A percentile compares a stretch with the other conserved stretches of the same genome.
Conservation (phyloP, 2,113 vertebrate genomes). For the Terrapene triunguis region DNA sequence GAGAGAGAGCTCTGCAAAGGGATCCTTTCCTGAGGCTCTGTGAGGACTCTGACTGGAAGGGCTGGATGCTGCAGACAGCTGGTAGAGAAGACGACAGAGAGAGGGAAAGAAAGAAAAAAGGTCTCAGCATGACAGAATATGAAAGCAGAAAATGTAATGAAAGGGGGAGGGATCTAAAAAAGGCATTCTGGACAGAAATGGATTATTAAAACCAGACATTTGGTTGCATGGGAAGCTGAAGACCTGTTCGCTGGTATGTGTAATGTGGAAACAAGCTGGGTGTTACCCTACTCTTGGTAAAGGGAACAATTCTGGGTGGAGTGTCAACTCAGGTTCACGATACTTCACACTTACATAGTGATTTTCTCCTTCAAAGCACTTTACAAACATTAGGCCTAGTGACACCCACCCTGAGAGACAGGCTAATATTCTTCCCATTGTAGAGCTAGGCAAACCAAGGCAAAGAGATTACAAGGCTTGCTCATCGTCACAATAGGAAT, state of each 20-base stretch:
- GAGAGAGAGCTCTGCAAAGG: slow-evolving; percentile 99
- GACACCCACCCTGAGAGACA: neutral
- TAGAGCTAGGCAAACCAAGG: neutral
- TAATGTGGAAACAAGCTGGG: slow-evolving; percentile 72
- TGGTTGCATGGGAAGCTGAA: slow-evolving; percentile 67
- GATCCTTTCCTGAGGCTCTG: slow-evolving; percentile 98
- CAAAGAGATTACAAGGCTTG: neutral
- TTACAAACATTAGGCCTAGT: neutral
- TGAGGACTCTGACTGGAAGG: slow-evolving; percentile 99
- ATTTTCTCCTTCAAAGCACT: neutral
- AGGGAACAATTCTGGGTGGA: neutral
- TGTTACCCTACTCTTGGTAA: neutral
- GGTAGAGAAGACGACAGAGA: slow-evolving; percentile 88
- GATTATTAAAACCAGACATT: slow-evolving; percentile 65
- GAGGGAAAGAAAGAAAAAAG: slow-evolving; percentile 88
- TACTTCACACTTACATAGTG: neutral
- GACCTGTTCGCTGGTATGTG: slow-evolving; percentile 52
- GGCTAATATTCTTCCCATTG: neutral
- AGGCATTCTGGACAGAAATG: slow-evolving; percentile 73
- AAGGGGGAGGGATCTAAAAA: slow-evolving; percentile 69
- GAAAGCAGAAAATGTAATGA: slow-evolving; percentile 83
- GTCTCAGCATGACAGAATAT: slow-evolving; percentile 89
- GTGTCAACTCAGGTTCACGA: neutral
- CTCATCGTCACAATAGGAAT: neutral
- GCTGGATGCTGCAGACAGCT: slow-evolving; percentile 99